Conservation (phyloP, 2,113 vertebrate genomes). For the Nycticorax nycticorax region DNA sequence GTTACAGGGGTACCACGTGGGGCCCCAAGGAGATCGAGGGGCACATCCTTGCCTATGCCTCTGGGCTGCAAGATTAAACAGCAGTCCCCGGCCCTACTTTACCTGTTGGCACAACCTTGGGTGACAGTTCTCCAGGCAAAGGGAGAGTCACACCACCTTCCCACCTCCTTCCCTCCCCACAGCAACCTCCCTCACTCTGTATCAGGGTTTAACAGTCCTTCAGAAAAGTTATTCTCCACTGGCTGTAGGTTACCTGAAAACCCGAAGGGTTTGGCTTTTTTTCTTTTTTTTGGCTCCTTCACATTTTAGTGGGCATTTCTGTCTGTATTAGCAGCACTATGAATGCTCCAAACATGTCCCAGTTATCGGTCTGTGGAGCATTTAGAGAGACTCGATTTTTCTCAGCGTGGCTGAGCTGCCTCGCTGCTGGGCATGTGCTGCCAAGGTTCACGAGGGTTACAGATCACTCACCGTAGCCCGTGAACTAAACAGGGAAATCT, state of each 20-base stretch:
- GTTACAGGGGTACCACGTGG: not conserved
- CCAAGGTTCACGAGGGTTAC: rapidly evolving
- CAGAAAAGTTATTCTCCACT: not conserved
- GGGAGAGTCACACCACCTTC: not conserved
- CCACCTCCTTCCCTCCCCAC: not conserved
- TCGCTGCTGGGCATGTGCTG: rapidly evolving
- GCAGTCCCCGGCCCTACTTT: not conserved
- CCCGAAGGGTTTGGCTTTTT: no score
- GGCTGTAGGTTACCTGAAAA: not conserved
- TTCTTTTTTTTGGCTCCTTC: not conserved
- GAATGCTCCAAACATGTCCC: not conserved
- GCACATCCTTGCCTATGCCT: not conserved
- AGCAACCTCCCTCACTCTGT: not conserved
- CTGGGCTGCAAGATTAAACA: not conserved
- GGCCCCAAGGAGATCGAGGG: not conserved
- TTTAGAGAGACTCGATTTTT: not conserved
- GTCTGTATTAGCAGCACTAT: not conserved
- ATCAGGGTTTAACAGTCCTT: not conserved
- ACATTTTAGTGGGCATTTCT: not conserved
- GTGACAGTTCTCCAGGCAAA: not conserved
- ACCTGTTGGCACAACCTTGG: not conserved
- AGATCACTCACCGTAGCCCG: not conserved
- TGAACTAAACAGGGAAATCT: not conserved
- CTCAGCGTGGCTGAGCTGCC: not conserved
- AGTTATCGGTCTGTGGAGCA: not conserved